Evolutionary conservation across 2,797 vertebrate species (phyloP), one percentile per base, ranked within the genome.

Genomic region (Alfaro cultratus): DNA sequence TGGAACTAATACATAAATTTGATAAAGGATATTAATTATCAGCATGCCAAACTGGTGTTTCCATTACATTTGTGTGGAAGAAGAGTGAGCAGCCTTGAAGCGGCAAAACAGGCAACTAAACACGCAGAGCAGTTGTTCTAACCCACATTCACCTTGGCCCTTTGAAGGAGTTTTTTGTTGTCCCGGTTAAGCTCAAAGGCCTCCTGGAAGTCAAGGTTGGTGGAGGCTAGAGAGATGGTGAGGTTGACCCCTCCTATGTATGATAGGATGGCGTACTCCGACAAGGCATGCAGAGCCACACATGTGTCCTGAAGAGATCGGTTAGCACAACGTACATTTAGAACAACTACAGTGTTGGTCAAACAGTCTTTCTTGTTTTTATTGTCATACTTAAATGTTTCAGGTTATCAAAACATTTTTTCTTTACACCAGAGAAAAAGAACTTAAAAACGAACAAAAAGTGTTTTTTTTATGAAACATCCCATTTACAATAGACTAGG

Each of bases 161-260:
- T 97, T 94, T 98, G 97, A n/a, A 99, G 96, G 83, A 98, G 95
- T 92, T 97, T 99, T 91, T 97, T 96, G 91, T 99, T 98, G 87
- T 96, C 95, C 81, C 93, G 93, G 88, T 98, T 97, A 43, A 99
- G 96, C 87, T 98, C 96, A 86, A 99, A 98, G 1, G 97, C 97
- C 91, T 99, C 97, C 90, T 99, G 98, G 88, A 98, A 98, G 92
- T 98, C 98, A 72, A 98, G 91, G 93, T 99, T 99, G 82, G 98
- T 98, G 74, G 98, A 99, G 45, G 98, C 97, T 94, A 99, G 93
- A 15, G 97, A 99, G 94, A 99, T 96, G 21, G 97, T 99, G 78
- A 99, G 96, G 93, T 99, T 98, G 84, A 98, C 95, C 51, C 96
- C 95, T 18, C 97, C 98, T 1, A 97, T 94, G 0, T 97, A 98